phyloP scores from a whole-genome alignment of 1,140 invertebrate species.

The Nasonia vitripennis region DNA sequence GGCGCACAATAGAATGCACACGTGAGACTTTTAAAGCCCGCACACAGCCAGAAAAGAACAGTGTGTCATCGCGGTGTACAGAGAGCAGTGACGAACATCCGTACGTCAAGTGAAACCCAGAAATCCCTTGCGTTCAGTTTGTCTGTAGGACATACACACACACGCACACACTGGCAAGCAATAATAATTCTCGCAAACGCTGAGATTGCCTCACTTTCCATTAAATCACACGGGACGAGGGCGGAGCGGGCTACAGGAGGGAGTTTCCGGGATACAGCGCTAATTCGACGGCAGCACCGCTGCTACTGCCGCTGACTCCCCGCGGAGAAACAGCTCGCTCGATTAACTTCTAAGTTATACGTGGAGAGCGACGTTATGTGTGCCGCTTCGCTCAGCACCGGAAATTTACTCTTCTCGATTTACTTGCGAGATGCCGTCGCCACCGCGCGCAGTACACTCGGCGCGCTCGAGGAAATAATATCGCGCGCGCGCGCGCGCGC shows the following conservation, averaged over 20 bases:
- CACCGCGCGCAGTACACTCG: not conserved
- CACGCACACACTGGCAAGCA: slow-evolving; percentile 26
- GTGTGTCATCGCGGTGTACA: no score
- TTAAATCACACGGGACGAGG: slow-evolving; percentile 63
- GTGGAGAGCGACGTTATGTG: not conserved
- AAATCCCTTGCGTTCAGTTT: no score
- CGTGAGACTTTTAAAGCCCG: no score
- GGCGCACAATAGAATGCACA: no score
- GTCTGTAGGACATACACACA: not conserved
- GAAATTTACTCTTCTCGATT: slow-evolving; percentile 35
- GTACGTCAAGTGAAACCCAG: no score
- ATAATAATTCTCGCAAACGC: slow-evolving; percentile 63
- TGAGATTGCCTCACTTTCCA: slow-evolving; percentile 65
- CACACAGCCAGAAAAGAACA: no score
- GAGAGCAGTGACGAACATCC: no score
- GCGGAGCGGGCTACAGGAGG: not conserved
- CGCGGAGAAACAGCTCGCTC: slow-evolving; percentile 57
- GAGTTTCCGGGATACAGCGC: slow-evolving; percentile 48
- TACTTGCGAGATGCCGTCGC: slow-evolving; percentile 1
- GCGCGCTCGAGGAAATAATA: slow-evolving; percentile 15
- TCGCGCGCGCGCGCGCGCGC: not conserved
- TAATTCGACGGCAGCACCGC: slow-evolving; percentile 54
- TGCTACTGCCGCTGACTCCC: slow-evolving; percentile 46
- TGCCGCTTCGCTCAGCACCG: not conserved
- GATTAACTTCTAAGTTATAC: slow-evolving; percentile 58